Conservation (phyloP, 2,113 vertebrate species). For the Hemiprocne comata region DNA sequence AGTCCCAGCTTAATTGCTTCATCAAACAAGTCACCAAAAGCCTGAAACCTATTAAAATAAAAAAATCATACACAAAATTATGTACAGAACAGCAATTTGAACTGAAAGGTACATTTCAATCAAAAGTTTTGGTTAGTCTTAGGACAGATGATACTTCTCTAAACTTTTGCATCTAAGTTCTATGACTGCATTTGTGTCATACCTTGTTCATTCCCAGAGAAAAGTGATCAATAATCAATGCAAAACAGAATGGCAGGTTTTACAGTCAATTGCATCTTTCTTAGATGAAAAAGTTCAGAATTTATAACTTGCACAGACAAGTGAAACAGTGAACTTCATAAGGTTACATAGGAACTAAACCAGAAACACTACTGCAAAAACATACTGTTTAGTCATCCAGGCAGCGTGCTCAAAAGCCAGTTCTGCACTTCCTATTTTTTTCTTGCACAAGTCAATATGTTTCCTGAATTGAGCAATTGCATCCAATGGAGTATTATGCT, state of each 20-base stretch:
- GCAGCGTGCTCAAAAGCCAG: conserved; percentile 94
- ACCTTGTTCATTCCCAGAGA: not conserved
- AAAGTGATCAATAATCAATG: not conserved
- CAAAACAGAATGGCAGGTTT: not conserved
- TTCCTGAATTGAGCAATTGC: conserved; percentile 98
- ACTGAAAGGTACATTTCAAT: not conserved
- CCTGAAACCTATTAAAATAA: conserved; percentile 85
- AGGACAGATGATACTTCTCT: not conserved
- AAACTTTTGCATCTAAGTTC: not conserved
- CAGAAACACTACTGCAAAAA: not conserved
- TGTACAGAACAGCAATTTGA: not conserved
- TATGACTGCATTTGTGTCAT: not conserved
- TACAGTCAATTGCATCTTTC: not conserved
- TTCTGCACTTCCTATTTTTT: conserved; percentile 96
- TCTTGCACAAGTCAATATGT: conserved; percentile 96
- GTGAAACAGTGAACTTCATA: not conserved
- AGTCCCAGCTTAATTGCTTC: conserved; percentile 97
- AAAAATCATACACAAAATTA: not conserved
- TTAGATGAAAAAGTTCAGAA: not conserved
- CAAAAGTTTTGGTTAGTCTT: not conserved
- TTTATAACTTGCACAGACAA: not conserved
- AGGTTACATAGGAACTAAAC: not conserved
- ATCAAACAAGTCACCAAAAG: conserved; percentile 97
- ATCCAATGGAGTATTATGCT: conserved; percentile 95
- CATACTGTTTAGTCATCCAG: conserved; percentile 99